These are phyloP conservation scores for Hypomecis punctinalis DNA, from an alignment of 2,888 invertebrate genomes.

Conservation along the genomic window DNA sequence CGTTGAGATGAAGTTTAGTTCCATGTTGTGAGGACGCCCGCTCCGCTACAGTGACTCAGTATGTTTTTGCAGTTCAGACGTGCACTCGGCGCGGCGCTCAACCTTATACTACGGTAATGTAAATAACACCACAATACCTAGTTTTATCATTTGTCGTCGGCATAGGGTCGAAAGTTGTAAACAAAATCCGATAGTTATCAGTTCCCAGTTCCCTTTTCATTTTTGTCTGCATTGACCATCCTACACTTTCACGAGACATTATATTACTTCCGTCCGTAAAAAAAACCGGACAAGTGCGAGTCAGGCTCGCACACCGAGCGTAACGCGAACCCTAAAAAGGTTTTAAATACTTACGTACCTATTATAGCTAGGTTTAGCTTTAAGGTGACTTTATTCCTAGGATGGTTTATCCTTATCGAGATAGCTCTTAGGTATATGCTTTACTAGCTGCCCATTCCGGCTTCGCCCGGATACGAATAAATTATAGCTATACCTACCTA, in stretches of 20 bases:
- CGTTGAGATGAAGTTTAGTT: conserved; percentile 75
- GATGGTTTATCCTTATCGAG: too few species aligned
- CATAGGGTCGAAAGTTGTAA: conserved; percentile 58
- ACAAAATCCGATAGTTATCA: conserved; percentile 55
- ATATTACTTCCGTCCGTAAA: background rate
- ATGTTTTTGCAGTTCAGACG: conserved; percentile 37
- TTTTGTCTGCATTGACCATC: conserved; percentile 34
- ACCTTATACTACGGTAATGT: conserved; percentile 62
- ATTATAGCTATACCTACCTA: too few species aligned
- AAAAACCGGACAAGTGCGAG: too few species aligned
- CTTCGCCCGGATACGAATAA: too few species aligned
- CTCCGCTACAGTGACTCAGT: conserved; percentile 13
- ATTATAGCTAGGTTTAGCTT: too few species aligned
- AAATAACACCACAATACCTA: conserved; percentile 58
- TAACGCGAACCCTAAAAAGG: too few species aligned
- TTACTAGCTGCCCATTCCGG: too few species aligned
- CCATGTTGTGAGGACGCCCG: conserved; percentile 63
- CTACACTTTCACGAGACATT: conserved; percentile 19
- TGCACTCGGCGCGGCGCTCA: conserved; percentile 53
- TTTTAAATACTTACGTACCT: too few species aligned
- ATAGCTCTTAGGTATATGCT: too few species aligned
- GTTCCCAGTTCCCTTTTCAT: conserved; percentile 50
- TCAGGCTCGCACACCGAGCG: too few species aligned
- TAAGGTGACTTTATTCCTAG: too few species aligned
- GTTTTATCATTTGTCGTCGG: conserved; percentile 60